Percentiles rank a stretch among this genome's conserved stretches.
These are phyloP conservation scores for Hippocampus guttulatus DNA, from an alignment of 2,113 vertebrate species.

Conservation along the genomic window DNA sequence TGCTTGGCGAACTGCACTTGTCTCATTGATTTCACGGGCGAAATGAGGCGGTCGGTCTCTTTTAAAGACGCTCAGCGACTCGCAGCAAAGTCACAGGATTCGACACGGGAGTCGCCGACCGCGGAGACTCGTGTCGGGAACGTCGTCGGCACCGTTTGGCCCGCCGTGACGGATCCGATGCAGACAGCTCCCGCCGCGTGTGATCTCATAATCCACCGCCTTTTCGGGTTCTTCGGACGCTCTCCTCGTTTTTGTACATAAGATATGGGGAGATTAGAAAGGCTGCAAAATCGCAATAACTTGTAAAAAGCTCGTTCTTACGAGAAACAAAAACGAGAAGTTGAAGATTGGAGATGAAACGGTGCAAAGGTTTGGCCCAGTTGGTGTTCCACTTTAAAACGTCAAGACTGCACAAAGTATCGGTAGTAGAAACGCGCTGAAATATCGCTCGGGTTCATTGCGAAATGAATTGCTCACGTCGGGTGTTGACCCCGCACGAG, in stretches of 20 bases:
- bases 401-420: too few species aligned
- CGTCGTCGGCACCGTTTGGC: constrained; percentile 25
- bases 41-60: constrained; percentile 39
- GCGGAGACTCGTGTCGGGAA: constrained; percentile 21
- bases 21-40: constrained; percentile 51
- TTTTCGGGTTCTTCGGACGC: neutral
- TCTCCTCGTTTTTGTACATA: neutral
- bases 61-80: constrained; percentile 33
- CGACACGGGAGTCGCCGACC: constrained; percentile 14
- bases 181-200: constrained; percentile 11
- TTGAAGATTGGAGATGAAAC: neutral
- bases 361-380: too few species aligned
- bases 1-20: constrained; percentile 41
- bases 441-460: too few species aligned
- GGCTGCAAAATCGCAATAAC: neutral
- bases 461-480: neutral
- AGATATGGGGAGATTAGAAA: neutral
- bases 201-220: constrained; percentile 4
- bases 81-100: constrained; percentile 29
- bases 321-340: neutral
- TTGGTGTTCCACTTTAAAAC: too few species aligned
- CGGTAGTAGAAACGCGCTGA: too few species aligned
- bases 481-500: neutral
- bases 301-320: neutral
- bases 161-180: constrained; percentile 33